A percentile compares a stretch with the other conserved stretches of the same genome.
phyloP scores from a whole-genome alignment of 1,140 invertebrate genomes.

The Octopus bimaculoides region DNA sequence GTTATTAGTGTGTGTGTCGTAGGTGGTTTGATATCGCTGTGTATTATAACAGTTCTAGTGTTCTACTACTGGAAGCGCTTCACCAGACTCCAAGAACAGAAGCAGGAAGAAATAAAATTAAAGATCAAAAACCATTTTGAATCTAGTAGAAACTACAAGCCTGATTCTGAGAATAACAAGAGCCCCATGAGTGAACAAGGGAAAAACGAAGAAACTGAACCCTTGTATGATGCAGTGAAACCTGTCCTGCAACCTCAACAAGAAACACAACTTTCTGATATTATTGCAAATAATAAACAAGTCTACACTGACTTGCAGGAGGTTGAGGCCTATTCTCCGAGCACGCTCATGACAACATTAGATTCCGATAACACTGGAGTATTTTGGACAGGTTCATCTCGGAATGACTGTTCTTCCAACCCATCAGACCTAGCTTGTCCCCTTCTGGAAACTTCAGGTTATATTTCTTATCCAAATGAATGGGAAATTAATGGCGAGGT shows the following conservation, averaged over 20 bases:
- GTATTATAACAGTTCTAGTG: background rate
- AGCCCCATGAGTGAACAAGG: background rate
- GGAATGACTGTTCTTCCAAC: background rate
- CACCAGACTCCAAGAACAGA: background rate
- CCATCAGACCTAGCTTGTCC: background rate
- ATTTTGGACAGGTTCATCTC: background rate
- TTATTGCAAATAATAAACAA: too few relatives aligned
- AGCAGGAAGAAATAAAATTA: background rate
- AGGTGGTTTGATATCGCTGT: background rate
- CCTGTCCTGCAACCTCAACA: background rate
- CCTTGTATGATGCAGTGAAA: background rate
- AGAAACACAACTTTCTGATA: background rate
- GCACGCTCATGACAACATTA: background rate
- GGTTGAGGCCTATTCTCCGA: background rate
- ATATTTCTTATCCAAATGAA: background rate
- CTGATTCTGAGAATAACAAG: background rate
- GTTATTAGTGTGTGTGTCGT: background rate
- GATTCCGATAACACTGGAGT: background rate
- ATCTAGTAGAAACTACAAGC: background rate
- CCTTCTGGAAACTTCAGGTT: background rate
- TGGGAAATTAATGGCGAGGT: background rate
- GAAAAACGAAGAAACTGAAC: background rate
- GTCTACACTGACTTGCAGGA: background rate
- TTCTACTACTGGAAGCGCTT: background rate
- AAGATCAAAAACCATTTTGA: background rate